A percentile compares a stretch with the other conserved stretches of the same genome.
These are phyloP conservation scores for Sorex fumeus DNA, from an alignment of 2,113 vertebrate species.

Conservation along the genomic window DNA sequence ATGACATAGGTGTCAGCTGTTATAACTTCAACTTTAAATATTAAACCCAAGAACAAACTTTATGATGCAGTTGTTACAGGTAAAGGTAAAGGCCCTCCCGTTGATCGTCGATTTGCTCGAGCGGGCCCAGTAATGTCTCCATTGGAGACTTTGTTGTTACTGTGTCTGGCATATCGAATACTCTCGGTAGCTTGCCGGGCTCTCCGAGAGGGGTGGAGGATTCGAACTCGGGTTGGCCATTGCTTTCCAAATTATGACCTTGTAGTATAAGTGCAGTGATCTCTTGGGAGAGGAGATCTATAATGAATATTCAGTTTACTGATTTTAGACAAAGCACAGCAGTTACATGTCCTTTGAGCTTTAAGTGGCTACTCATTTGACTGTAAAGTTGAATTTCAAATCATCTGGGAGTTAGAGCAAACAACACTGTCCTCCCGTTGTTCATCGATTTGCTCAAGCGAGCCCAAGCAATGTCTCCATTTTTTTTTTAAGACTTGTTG, in stretches of 20 bases:
- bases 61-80: conserved; percentile 63
- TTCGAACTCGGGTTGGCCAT: too few species aligned
- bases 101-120: too few species aligned
- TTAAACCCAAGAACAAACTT: conserved; percentile 55
- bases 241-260: conserved; percentile 66
- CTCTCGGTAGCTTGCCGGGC: too few species aligned
- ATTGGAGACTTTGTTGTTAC: too few species aligned
- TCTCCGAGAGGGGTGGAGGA: too few species aligned
- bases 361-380: conserved; percentile 79
- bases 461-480: too few species aligned
- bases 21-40: conserved; percentile 68
- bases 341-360: conserved; percentile 73
- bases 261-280: conserved; percentile 59
- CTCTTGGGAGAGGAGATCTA: conserved; percentile 68
- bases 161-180: too few species aligned
- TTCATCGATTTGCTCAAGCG: too few species aligned
- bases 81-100: too few species aligned
- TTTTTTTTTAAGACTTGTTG: too few species aligned
- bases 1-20: conserved; percentile 48
- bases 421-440: too few species aligned
- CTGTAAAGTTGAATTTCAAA: conserved; percentile 80
- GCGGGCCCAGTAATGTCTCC: too few species aligned
- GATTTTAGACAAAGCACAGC: conserved; percentile 74
- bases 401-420: conserved; percentile 77
- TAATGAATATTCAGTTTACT: conserved; percentile 80